Evolutionary conservation across 1,140 invertebrate species (phyloP).

Genomic region (Nasonia giraulti): DNA sequence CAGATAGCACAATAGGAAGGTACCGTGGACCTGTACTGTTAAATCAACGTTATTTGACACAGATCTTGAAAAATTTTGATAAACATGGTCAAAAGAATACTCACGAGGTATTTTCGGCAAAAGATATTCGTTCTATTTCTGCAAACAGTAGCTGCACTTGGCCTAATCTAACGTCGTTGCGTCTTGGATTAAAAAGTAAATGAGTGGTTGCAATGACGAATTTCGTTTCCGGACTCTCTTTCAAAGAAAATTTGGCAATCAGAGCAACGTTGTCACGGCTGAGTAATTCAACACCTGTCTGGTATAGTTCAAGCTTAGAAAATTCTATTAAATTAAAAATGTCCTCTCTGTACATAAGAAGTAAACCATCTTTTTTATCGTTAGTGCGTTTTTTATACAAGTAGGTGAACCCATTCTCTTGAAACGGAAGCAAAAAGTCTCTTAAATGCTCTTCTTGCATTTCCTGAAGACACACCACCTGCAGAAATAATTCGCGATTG

Average conservation of each 20-base stretch:
- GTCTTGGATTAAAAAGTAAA: conserved; percentile 92
- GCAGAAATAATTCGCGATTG: conserved; percentile 57
- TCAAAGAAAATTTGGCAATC: conserved; percentile 82
- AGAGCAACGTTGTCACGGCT: conserved; percentile 92
- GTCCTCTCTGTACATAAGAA: conserved; percentile 65
- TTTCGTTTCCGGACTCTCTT: conserved; percentile 70
- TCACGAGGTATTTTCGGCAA: conserved; percentile 69
- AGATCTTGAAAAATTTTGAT: conserved; percentile 11
- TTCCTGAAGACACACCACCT: conserved; percentile 91
- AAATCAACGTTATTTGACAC: conserved; percentile 47
- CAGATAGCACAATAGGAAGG: conserved; percentile 88
- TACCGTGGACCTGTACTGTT: conserved; percentile 71
- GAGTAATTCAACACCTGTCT: conserved; percentile 77
- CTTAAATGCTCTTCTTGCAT: conserved; percentile 86
- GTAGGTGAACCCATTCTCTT: conserved; percentile 68
- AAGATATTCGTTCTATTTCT: conserved; percentile 88
- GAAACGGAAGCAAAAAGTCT: conserved; percentile 77
- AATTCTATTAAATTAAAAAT: conserved; percentile 65
- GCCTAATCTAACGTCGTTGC: conserved; percentile 91
- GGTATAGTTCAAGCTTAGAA: conserved; percentile 75
- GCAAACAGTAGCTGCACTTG: conserved; percentile 87
- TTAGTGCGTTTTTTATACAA: conserved; percentile 73
- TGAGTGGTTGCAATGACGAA: conserved; percentile 94
- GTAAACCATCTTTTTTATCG: conserved; percentile 67
- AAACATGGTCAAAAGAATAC: conserved; percentile 43